Evolutionary conservation across 2,888 invertebrate species (phyloP).

Genomic region (Isotomurus palustris): DNA sequence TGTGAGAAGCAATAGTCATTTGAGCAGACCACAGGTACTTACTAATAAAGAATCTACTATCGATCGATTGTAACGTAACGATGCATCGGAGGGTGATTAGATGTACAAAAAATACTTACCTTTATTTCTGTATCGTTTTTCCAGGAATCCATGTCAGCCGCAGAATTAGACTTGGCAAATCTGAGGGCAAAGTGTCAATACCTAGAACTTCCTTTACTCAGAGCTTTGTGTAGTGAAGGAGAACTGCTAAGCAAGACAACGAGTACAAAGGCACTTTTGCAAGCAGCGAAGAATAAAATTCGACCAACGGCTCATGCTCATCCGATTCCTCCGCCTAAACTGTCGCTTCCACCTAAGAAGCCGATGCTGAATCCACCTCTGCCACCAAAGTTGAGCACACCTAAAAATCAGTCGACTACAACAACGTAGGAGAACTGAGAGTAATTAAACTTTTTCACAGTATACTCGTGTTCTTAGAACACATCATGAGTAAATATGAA

Average conservation of each 20-base stretch:
- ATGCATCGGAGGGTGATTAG: not conserved
- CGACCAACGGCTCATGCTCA: conserved; percentile 44
- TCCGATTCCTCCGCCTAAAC: conserved; percentile 25
- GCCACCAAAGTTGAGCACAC: not conserved
- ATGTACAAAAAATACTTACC: not conserved
- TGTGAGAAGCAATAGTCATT: conserved; percentile 1
- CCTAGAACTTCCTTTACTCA: conserved; percentile 42
- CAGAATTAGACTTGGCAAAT: conserved; percentile 41
- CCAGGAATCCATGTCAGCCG: conserved; percentile 37
- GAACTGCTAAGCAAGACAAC: conserved; percentile 26
- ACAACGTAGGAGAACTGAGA: too few relatives aligned
- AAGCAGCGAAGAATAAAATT: conserved; percentile 32
- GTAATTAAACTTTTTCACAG: too few relatives aligned
- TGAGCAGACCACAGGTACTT: conserved; percentile 29
- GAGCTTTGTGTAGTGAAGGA: conserved; percentile 43
- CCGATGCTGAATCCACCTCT: conserved; percentile 18
- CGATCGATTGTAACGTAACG: conserved; percentile 5
- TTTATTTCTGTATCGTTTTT: conserved; percentile 7
- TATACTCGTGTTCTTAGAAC: too few relatives aligned
- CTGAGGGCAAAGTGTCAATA: conserved; percentile 41
- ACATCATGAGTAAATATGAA: conserved; percentile 3
- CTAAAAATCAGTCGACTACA: not conserved
- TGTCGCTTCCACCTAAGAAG: conserved; percentile 28
- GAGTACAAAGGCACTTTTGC: conserved; percentile 24
- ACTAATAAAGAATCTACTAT: not conserved